A percentile compares a stretch with the other conserved stretches of the same genome.
Conservation (phyloP, 2,113 vertebrate genomes). For the Lepisosteus osseus region DNA sequence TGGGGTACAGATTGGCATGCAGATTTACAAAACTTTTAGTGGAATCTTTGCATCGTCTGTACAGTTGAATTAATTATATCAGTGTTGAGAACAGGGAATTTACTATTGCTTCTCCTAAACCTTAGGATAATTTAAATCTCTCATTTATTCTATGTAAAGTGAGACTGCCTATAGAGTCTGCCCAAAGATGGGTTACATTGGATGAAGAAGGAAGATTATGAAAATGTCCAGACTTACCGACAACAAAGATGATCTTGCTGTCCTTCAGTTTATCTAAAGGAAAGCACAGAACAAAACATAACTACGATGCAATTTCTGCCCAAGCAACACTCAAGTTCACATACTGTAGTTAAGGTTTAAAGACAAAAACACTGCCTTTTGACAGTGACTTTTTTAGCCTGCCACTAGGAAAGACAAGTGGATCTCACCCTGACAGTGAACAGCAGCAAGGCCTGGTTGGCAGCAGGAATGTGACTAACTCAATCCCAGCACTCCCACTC, state of each 20-base stretch:
- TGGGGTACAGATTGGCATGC: too few species aligned
- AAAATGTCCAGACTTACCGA: constrained; percentile 77
- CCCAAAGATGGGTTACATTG: background rate
- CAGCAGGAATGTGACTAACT: background rate
- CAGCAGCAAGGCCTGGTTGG: background rate
- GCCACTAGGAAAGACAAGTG: background rate
- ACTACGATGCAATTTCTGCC: background rate
- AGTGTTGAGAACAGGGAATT: too few species aligned
- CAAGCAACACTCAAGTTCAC: constrained; percentile 12
- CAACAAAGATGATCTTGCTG: constrained; percentile 94
- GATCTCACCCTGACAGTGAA: background rate
- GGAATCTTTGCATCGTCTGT: too few species aligned
- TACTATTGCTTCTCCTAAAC: too few species aligned
- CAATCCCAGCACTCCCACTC: background rate
- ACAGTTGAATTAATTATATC: too few species aligned
- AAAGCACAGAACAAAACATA: constrained; percentile 14
- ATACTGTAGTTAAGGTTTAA: constrained; percentile 20
- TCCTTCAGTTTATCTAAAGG: constrained; percentile 88
- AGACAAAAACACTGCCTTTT: background rate
- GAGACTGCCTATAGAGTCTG: too few species aligned
- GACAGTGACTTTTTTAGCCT: background rate
- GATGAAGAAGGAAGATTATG: background rate
- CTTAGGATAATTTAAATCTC: too few species aligned
- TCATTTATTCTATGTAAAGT: too few species aligned
- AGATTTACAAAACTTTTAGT: too few species aligned